Base-by-base conservation (phyloP, 2,888 invertebrate species). In the Xestia ashworthii region DNA sequence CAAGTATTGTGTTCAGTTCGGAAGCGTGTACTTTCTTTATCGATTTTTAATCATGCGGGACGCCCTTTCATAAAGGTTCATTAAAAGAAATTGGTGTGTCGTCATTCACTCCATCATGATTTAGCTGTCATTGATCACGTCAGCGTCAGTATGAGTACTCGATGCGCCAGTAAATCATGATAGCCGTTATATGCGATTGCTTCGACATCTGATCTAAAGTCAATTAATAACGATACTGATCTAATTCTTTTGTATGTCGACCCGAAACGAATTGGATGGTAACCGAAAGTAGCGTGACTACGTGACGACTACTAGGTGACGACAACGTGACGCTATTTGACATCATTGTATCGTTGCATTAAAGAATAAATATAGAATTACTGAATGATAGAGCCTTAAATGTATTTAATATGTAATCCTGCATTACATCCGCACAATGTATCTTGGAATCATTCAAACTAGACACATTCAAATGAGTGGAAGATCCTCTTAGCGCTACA, bases 41-140 rank as follows among this genome's bases (percentile, higher is more conserved):
- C 89, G 92, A 90, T 90, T 92, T 93, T 90, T 89, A 92, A 93
- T 89, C 89, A 93, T 92, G 91, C 91, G 91, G 92, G 93, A 91
- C 89, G 91, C 90, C 87, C 89, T 92, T 91, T 92, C 91, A 92
- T 93, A 91, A 90, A 90, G 91, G 89, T 90, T 93, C 92, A 94
- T 95, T 93, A 94, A 92, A 91, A 84, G 87, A 90, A 92, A 93
- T 93, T 92, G 92, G 89, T 92, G 89, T 92, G 91, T 92, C 90
- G 93, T 91, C 91, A 89, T 91, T 90, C 91, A 92, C 91, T 92
- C 92, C 88, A 92, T 92, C 89, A 93, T 92, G 91, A 93, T 93
- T 93, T 92, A 90, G 91, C 90, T 93, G 93, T 93, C 92, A 92
- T 89, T 92, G 90, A 90, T 91, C 91, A 91, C 87, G 87, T 89